phyloP scores from a whole-genome alignment of 2,888 invertebrate genomes.

The Venusia cambrica region DNA sequence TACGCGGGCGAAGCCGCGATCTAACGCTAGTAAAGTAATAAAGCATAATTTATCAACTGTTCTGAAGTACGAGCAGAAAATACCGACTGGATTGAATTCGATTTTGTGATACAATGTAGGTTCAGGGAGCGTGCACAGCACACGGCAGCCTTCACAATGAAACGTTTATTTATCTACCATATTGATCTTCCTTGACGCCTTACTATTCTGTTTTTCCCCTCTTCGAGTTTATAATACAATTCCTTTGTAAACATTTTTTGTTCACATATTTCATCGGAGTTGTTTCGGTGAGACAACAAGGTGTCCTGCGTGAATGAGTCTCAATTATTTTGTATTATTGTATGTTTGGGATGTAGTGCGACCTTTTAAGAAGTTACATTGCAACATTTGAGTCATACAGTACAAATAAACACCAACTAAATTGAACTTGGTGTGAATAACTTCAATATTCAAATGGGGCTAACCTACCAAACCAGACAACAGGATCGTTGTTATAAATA shows the following conservation, averaged over 20 bases:
- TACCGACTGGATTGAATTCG: conserved; percentile 5
- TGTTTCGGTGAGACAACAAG: conserved; percentile 54
- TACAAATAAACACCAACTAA: too few relatives aligned
- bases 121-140: conserved; percentile 31
- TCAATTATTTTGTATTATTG: conserved; percentile 61
- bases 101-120: conserved; percentile 10
- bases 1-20: too few relatives aligned
- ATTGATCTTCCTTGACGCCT: conserved; percentile 62
- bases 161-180: conserved; percentile 63
- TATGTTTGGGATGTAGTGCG: too few relatives aligned
- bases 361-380: conserved; percentile 33
- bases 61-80: not conserved
- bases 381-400: conserved; percentile 35
- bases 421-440: too few relatives aligned
- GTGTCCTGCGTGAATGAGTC: conserved; percentile 54
- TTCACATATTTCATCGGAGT: conserved; percentile 63
- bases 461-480: too few relatives aligned
- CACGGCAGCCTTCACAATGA: conserved; percentile 55
- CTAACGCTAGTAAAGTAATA: too few relatives aligned
- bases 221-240: conserved; percentile 59
- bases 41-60: too few relatives aligned
- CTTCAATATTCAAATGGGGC: too few relatives aligned
- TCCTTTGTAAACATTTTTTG: conserved; percentile 67
- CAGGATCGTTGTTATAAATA: too few relatives aligned
- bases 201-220: conserved; percentile 48